These are phyloP conservation scores for Oscheius sp. DNA, from an alignment of 2,888 invertebrate genomes.

Conservation along the genomic window DNA sequence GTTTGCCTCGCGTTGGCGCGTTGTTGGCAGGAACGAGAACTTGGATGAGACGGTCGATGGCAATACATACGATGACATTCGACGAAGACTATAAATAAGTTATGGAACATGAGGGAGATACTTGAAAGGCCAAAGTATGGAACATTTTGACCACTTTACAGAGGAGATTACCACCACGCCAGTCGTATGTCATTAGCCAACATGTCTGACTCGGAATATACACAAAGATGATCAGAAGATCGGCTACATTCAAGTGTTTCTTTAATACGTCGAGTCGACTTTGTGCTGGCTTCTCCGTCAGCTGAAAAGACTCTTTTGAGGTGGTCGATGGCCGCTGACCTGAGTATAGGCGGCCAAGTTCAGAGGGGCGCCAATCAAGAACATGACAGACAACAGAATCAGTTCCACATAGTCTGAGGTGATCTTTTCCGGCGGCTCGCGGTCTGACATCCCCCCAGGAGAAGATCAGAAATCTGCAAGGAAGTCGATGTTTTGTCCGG, in stretches of 20 bases:
- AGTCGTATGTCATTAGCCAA: conserved; percentile 72
- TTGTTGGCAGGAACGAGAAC: conserved; percentile 66
- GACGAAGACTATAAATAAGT: conserved; percentile 66
- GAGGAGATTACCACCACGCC: conserved; percentile 71
- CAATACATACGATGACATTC: conserved; percentile 73
- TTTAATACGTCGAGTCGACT: conserved; percentile 72
- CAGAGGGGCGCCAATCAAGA: conserved; percentile 71
- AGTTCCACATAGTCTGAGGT: conserved; percentile 71
- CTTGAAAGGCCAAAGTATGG: conserved; percentile 71
- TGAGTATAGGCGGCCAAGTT: conserved; percentile 72
- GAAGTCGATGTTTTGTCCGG: not conserved
- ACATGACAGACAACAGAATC: conserved; percentile 62
- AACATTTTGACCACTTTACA: conserved; percentile 71
- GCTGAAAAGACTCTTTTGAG: conserved; percentile 52
- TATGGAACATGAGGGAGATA: conserved; percentile 31
- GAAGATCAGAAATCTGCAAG: not conserved
- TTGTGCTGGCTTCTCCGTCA: conserved; percentile 62
- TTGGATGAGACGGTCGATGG: conserved; percentile 70
- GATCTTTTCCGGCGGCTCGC: conserved; percentile 67
- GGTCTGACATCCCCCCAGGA: not conserved
- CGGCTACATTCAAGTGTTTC: conserved; percentile 70
- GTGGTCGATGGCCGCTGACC: conserved; percentile 41
- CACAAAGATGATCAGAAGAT: conserved; percentile 72
- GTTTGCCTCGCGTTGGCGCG: conserved; percentile 62
- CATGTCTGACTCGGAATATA: conserved; percentile 69